Conservation (phyloP, 2,797 vertebrate genomes). For the Peromyscus aztecus region DNA sequence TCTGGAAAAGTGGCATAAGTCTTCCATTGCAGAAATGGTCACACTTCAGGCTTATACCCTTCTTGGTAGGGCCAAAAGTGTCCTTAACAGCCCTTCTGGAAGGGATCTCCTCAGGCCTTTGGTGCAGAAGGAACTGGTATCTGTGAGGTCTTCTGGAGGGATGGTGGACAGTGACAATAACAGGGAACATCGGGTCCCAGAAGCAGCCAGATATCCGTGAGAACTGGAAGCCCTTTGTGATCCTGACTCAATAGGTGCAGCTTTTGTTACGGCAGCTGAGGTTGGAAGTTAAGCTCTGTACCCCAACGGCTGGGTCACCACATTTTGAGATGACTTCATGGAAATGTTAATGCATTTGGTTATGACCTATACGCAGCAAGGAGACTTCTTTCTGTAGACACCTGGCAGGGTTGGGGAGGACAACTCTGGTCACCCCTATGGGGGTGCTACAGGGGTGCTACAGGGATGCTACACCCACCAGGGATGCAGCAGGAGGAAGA, state of each 20-base stretch:
- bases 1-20: neutral
- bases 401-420: neutral
- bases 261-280: no score
- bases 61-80: no score
- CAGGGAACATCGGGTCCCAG: neutral
- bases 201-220: neutral
- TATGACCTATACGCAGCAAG: neutral
- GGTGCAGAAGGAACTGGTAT: neutral
- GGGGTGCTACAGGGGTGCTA: neutral
- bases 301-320: neutral
- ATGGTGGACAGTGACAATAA: neutral
- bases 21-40: neutral
- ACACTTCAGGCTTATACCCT: neutral
- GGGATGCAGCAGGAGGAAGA: no score
- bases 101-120: neutral
- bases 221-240: accelerated
- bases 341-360: neutral
- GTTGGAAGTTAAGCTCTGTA: neutral
- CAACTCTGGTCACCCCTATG: neutral
- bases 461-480: neutral
- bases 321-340: neutral
- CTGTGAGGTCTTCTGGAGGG: no score
- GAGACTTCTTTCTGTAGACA: neutral
- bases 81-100: neutral
- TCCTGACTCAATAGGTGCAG: neutral